These are phyloP conservation scores for Tragelaphus oryx DNA, from an alignment of 2,797 vertebrate genomes.

Conservation along the genomic window DNA sequence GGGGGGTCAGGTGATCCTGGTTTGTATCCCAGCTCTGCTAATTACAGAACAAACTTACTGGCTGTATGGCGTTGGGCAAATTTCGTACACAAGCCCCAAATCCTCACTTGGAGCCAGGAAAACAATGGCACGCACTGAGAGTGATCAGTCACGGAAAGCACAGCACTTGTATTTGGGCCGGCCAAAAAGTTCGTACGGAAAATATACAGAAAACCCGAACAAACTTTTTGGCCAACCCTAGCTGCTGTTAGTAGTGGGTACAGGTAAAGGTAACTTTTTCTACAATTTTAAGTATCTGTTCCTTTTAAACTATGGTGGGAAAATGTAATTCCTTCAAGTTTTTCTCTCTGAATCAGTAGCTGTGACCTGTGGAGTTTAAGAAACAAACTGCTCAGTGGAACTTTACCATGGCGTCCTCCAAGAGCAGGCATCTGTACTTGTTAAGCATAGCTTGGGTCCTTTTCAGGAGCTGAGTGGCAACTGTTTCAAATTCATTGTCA, in stretches of 20 bases:
- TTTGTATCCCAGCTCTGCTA: neutral
- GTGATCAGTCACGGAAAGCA: neutral
- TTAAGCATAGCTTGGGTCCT: conserved; percentile 96
- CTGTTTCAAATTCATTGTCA: conserved; percentile 92
- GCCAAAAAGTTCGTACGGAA: neutral
- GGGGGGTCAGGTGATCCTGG: neutral
- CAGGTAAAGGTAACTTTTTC: neutral
- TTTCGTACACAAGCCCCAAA: neutral
- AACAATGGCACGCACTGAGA: neutral
- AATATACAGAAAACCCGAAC: neutral
- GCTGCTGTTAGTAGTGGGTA: neutral
- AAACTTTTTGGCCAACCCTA: neutral
- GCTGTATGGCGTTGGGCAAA: neutral
- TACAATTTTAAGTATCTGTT: neutral
- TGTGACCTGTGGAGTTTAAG: neutral
- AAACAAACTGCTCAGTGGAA: neutral
- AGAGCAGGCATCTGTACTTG: conserved; percentile 95
- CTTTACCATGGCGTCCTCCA: conserved; percentile 96
- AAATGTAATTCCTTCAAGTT: neutral
- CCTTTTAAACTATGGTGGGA: neutral
- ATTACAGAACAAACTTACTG: neutral
- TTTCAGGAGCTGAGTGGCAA: conserved; percentile 92
- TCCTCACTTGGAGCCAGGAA: neutral
- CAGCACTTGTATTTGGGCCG: neutral
- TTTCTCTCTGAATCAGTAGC: neutral